Percentiles rank a stretch among this genome's conserved stretches.
These are phyloP conservation scores for Dorcus parallelipipedus DNA, from an alignment of 2,888 invertebrate genomes.

Conservation along the genomic window DNA sequence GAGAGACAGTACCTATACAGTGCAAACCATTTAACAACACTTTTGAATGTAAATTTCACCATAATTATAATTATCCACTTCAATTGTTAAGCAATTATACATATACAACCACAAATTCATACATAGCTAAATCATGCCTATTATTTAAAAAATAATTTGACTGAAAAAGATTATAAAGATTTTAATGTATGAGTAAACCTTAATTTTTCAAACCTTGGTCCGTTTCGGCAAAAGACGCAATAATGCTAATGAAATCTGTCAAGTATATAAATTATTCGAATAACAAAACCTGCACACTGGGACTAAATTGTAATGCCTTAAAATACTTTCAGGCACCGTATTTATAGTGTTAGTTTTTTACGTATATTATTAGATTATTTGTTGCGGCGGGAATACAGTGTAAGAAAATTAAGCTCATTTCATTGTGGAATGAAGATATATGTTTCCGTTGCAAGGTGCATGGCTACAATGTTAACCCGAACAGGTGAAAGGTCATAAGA, in stretches of 20 bases:
- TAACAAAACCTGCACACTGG: too few relatives aligned
- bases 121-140: too few relatives aligned
- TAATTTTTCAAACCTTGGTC: background rate
- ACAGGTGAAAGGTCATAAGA: slow-evolving; percentile 27
- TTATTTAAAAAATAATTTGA: too few relatives aligned
- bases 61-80: too few relatives aligned
- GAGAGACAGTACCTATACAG: too few relatives aligned
- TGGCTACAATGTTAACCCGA: slow-evolving; percentile 24
- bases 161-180: too few relatives aligned
- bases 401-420: slow-evolving; percentile 3
- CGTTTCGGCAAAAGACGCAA: background rate
- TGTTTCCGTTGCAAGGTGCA: slow-evolving; percentile 20
- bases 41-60: too few relatives aligned
- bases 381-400: background rate
- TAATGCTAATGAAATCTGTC: background rate
- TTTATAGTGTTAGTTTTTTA: background rate
- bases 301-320: background rate
- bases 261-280: background rate
- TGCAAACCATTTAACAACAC: too few relatives aligned
- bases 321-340: background rate
- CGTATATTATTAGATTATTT: background rate
- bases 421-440: slow-evolving; percentile 20
- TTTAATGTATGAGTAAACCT: too few relatives aligned
- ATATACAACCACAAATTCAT: too few relatives aligned
- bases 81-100: too few relatives aligned